Conservation (phyloP, 2,888 invertebrate species). For the Carterocephalus palaemon region DNA sequence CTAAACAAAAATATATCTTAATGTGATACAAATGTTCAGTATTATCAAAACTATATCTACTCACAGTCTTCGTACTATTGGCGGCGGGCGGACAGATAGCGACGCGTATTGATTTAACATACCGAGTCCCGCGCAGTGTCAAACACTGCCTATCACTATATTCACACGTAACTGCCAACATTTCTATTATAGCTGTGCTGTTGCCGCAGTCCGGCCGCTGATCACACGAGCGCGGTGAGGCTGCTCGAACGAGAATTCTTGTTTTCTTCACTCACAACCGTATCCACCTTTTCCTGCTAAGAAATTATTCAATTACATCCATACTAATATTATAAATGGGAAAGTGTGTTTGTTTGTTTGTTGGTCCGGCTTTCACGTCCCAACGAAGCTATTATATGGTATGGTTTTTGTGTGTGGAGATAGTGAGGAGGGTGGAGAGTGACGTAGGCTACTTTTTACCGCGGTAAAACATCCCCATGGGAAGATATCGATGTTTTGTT, state of each 20-base stretch:
- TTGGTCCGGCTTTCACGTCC: no score
- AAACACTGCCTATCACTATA: slow-evolving; percentile 33
- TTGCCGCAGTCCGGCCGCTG: slow-evolving; percentile 17
- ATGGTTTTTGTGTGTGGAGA: no score
- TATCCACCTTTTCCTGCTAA: slow-evolving; percentile 47
- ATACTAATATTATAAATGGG: no score
- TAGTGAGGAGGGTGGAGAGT: no score
- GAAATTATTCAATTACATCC: no score
- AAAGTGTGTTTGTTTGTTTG: no score
- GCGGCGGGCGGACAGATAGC: slow-evolving; percentile 33
- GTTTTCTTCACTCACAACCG: slow-evolving; percentile 45
- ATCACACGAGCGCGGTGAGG: slow-evolving; percentile 65
- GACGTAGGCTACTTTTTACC: no score
- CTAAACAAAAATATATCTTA: slow-evolving; percentile 42
- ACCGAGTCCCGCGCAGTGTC: slow-evolving; percentile 31
- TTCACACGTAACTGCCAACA: slow-evolving; percentile 36
- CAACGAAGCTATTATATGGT: no score
- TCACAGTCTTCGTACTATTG: slow-evolving; percentile 65
- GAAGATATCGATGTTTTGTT: no score
- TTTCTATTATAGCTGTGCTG: slow-evolving; percentile 13
- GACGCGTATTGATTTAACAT: slow-evolving; percentile 1
- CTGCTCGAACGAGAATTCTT: slow-evolving; percentile 64
- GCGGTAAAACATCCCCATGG: no score
- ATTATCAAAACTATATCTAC: slow-evolving; percentile 47
- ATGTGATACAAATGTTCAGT: slow-evolving; percentile 45